These are phyloP conservation scores for Thereva nobilitata DNA, from an alignment of 2,888 invertebrate genomes.

Conservation along the genomic window DNA sequence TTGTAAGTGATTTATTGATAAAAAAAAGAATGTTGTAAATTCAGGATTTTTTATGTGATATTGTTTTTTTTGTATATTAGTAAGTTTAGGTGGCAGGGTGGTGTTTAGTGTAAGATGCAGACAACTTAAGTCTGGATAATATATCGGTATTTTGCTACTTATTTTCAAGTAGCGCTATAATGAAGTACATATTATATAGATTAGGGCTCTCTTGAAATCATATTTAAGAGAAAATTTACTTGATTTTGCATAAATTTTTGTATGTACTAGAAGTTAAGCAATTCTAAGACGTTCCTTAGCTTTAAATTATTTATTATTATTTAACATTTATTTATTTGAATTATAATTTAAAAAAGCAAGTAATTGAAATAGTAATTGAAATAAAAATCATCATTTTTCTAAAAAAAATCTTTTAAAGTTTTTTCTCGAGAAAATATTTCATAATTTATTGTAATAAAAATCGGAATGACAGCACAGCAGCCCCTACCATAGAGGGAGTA, in stretches of 20 bases:
- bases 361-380: no score
- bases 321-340: no score
- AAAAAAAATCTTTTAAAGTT: no score
- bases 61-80: constrained; percentile 1
- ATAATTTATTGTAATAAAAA: no score
- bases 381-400: no score
- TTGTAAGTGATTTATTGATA: neutral
- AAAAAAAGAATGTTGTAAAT: neutral
- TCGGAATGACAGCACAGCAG: no score
- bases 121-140: neutral
- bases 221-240: constrained; percentile 1
- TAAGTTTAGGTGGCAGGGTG: neutral
- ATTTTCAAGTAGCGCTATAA: constrained; percentile 22
- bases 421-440: no score
- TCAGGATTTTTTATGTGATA: constrained; percentile 17
- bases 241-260: constrained; percentile 13
- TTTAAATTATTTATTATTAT: constrained; percentile 13
- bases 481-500: no score
- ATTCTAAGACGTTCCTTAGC: constrained; percentile 23
- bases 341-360: no score
- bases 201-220: neutral
- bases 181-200: neutral
- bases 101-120: neutral
- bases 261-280: neutral
- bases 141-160: constrained; percentile 22